phyloP scores from a whole-genome alignment of 2,797 vertebrate species.

The Schizopygopsis pylzovi region DNA sequence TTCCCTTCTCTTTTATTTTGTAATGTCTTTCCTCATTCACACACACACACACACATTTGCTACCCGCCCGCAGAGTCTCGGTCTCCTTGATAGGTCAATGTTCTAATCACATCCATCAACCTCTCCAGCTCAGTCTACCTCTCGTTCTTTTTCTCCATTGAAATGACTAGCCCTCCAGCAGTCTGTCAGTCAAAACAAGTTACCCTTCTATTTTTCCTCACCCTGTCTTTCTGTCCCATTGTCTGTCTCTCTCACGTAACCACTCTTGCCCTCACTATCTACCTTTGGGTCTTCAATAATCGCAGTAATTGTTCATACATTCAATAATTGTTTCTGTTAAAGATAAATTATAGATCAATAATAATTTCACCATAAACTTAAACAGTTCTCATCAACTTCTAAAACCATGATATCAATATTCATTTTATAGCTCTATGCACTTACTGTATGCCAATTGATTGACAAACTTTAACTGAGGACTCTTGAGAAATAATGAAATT shows the following conservation, averaged over 20 bases:
- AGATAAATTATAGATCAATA: background rate
- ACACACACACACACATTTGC: slow-evolving; percentile 36
- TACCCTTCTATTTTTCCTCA: slow-evolving; percentile 22
- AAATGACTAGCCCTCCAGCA: slow-evolving; percentile 30
- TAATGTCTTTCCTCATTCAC: slow-evolving; percentile 24
- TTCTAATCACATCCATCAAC: slow-evolving; percentile 51
- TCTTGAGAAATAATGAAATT: background rate
- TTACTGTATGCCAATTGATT: background rate
- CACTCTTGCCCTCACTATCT: background rate
- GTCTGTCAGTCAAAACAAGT: slow-evolving; percentile 25
- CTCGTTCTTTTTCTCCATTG: slow-evolving; percentile 6
- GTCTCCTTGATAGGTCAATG: slow-evolving; percentile 41
- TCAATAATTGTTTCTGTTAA: background rate
- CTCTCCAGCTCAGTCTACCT: slow-evolving; percentile 21
- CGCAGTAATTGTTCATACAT: background rate
- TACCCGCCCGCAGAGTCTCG: background rate
- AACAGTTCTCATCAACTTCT: background rate
- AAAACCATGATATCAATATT: background rate
- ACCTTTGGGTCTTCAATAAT: background rate
- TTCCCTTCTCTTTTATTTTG: slow-evolving; percentile 29
- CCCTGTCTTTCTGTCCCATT: background rate
- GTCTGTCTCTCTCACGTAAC: background rate
- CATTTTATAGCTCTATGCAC: background rate
- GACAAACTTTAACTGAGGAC: background rate
- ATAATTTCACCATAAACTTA: background rate